These are phyloP conservation scores for Clanis bilineata DNA, from an alignment of 2,888 invertebrate species.

Conservation along the genomic window DNA sequence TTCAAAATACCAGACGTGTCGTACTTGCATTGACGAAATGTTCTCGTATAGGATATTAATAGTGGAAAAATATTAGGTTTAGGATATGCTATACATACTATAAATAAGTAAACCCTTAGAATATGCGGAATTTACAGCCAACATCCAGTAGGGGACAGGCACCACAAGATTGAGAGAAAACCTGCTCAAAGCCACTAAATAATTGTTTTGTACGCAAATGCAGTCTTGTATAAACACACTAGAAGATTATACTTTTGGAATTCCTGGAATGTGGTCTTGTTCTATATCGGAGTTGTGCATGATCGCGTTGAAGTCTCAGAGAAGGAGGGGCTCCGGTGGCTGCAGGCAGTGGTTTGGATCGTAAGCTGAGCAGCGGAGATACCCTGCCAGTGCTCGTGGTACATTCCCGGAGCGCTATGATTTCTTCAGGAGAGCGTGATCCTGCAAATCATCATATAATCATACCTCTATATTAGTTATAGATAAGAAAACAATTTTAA, in stretches of 20 bases:
- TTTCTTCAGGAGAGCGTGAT: conserved; percentile 83
- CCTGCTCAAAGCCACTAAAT: too few species aligned
- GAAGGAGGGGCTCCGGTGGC: conserved; percentile 88
- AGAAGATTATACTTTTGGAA: conserved; percentile 54
- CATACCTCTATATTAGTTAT: background rate
- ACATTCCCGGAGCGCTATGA: conserved; percentile 95
- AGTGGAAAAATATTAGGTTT: too few species aligned
- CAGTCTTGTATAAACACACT: background rate
- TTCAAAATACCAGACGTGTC: too few species aligned
- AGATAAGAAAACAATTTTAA: background rate
- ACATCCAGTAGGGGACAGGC: too few species aligned
- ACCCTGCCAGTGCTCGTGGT: conserved; percentile 87
- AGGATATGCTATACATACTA: too few species aligned
- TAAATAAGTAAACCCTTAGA: too few species aligned
- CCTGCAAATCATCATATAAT: too few species aligned
- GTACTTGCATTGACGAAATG: too few species aligned
- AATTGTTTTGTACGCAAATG: too few species aligned
- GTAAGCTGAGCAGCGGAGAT: conserved; percentile 82
- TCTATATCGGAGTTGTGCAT: conserved; percentile 78
- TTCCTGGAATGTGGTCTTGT: conserved; percentile 79
- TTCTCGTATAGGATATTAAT: too few species aligned
- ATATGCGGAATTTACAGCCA: too few species aligned
- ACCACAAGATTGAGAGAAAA: too few species aligned
- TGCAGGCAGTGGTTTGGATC: conserved; percentile 85
- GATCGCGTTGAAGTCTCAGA: conserved; percentile 79